Evolutionary conservation across 2,888 invertebrate genomes (phyloP).

Genomic region (Escarpia spicata): DNA sequence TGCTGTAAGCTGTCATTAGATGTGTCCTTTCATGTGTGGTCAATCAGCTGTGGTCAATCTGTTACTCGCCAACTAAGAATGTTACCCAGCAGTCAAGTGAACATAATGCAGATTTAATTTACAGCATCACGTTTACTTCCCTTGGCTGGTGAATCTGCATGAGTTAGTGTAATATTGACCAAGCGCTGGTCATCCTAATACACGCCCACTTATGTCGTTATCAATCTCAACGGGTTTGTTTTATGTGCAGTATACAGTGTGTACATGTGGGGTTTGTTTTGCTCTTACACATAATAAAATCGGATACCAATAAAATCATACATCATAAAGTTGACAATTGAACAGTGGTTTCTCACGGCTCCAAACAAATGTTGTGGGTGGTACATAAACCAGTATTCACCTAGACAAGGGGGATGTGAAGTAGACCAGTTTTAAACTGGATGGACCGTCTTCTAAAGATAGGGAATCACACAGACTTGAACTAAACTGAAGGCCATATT

Average conservation of each 20-base stretch:
- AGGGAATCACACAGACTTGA: no score
- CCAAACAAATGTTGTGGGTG: no score
- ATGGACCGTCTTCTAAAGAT: no score
- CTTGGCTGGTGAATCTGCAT: background rate
- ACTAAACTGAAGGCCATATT: no score
- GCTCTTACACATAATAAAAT: background rate
- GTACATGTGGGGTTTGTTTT: background rate
- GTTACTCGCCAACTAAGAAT: background rate
- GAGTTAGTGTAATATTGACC: background rate
- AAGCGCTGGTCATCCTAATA: background rate
- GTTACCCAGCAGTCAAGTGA: background rate
- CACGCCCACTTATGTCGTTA: background rate
- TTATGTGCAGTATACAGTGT: background rate
- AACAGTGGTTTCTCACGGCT: no score
- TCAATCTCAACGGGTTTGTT: background rate
- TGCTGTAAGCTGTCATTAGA: background rate
- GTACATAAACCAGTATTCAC: no score
- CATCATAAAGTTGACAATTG: no score
- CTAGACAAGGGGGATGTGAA: no score
- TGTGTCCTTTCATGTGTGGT: constrained; percentile 6
- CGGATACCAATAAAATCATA: no score
- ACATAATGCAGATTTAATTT: background rate
- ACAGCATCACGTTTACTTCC: background rate
- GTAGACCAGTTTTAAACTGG: no score
- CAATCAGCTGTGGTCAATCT: background rate